These are phyloP conservation scores for Gavialis gangeticus DNA, from an alignment of 2,113 vertebrate species.

Conservation along the genomic window DNA sequence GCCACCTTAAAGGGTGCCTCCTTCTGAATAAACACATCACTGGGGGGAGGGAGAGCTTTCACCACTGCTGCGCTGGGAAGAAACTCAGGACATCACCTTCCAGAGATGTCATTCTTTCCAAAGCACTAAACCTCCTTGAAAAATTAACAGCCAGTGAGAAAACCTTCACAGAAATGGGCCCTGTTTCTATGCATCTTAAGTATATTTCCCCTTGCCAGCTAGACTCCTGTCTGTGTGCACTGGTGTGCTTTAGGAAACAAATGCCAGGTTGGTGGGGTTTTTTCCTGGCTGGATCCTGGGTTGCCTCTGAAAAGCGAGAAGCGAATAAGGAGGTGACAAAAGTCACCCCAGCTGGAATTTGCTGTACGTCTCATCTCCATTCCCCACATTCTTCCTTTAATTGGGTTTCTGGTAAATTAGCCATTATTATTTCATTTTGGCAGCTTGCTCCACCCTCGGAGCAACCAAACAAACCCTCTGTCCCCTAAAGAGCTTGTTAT, in stretches of 20 bases:
- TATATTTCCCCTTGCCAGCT: neutral
- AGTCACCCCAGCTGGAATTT: neutral
- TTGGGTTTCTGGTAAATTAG: conserved; percentile 50
- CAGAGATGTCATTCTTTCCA: too few species aligned
- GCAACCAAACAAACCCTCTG: conserved; percentile 16
- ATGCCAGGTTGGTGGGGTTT: neutral
- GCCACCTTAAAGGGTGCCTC: neutral
- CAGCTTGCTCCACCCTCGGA: conserved; percentile 36
- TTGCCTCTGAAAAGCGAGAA: neutral
- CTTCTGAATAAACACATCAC: neutral
- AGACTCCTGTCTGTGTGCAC: neutral
- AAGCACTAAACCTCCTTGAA: neutral
- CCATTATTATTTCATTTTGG: conserved; percentile 14
- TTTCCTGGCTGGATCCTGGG: neutral
- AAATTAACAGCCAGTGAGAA: neutral
- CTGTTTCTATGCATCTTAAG: neutral
- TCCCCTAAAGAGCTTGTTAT: conserved; percentile 55
- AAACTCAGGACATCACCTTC: neutral
- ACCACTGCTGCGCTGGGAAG: neutral
- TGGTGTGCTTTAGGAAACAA: neutral
- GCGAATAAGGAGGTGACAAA: neutral
- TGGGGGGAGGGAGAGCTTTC: neutral
- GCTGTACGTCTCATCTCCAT: neutral
- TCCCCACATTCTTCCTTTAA: conserved; percentile 45
- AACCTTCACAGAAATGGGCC: neutral